Conservation (phyloP, 2,113 vertebrate genomes). For the Opisthocomus hoazin region DNA sequence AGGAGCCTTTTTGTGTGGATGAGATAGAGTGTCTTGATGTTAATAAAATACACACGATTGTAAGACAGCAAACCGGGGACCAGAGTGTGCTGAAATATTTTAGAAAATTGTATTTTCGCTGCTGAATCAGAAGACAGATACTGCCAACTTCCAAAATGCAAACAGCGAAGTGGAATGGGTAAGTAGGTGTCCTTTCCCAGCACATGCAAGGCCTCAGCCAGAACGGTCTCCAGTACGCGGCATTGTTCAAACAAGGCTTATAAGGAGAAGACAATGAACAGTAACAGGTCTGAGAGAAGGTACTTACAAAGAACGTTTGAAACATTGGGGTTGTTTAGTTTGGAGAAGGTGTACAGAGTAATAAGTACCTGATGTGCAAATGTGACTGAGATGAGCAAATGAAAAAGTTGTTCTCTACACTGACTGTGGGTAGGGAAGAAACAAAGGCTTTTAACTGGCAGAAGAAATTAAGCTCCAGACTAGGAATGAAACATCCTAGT, state of each 20-base stretch:
- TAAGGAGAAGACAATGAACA: background rate
- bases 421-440: background rate
- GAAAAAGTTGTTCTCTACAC: background rate
- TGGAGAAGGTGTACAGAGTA: background rate
- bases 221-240: rapidly evolving
- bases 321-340: background rate
- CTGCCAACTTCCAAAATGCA: background rate
- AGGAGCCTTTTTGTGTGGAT: background rate
- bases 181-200: background rate
- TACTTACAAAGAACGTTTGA: background rate
- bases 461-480: background rate
- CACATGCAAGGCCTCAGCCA: background rate
- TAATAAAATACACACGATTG: background rate
- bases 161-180: background rate
- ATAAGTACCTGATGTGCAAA: background rate
- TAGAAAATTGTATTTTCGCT: background rate
- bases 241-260: background rate
- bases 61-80: background rate
- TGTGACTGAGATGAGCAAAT: background rate
- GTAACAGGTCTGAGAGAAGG: background rate
- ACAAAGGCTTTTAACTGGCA: background rate
- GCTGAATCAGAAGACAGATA: background rate
- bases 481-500: background rate
- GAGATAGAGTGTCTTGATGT: background rate
- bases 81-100: background rate